Base-by-base conservation (phyloP, 2,113 vertebrate genomes). In the Brachyhypopomus gauderio region DNA sequence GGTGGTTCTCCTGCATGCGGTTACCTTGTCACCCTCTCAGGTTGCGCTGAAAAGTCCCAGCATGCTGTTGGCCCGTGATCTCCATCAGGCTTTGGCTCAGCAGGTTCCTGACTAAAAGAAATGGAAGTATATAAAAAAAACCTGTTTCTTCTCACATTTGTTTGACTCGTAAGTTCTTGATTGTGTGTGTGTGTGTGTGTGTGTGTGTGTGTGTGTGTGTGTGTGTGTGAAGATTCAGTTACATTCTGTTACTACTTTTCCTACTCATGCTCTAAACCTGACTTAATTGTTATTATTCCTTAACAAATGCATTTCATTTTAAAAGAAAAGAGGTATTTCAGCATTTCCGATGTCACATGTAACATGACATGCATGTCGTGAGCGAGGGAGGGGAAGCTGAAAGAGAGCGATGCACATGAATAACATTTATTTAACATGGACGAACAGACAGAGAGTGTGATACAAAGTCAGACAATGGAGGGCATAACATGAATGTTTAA, bases 11-110 rank as follows among this genome's bases (percentile, higher is more conserved):
- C 48, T 64, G 79, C 66, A 75, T 79, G 79, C 67, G 58, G 85
- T 79, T 63, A 38, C 73, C 64, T 34, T 23, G 70, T 79, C 84
- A 82, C 82, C 79, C 79, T 85, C 79, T 87, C 81, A 69, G 60
- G 84, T 87, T 85, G 77, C 86, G 63, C 72, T 48, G 66, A 83
- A 82, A 82, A 80, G 45, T 82, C 82, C 76, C 77, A 78, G 60
- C 48, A 67, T 83, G 58, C 84, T 23, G 41, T 41, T 30, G 34
- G 59, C 79, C 56, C 45, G 63, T 36, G 59, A 38, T 55, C 36
- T 78, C 64, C 69, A 22, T 77, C 85, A 84, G 79, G 76, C 64
- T 77, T 80, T 64, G 72, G 77, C 85, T 84, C 69, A 7, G 60
- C 62, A 52, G 60, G 63, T 27, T 64, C 75, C 52, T 69, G 82